Conservation (phyloP, 2,113 vertebrate genomes). For the Pelvicachromis taeniatus region DNA sequence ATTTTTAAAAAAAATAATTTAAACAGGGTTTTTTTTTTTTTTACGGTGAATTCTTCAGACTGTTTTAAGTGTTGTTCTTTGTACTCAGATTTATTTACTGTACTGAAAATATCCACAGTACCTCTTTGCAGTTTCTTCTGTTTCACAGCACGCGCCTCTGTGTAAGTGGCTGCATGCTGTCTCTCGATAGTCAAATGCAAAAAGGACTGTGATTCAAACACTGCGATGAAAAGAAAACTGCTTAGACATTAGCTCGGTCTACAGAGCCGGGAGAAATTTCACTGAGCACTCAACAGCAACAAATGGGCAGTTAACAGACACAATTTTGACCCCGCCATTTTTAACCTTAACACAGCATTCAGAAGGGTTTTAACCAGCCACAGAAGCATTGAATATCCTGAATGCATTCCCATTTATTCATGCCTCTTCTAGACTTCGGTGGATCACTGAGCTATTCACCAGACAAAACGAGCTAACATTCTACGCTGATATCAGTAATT, state of each 20-base stretch:
- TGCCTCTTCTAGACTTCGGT: neutral
- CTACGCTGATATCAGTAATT: neutral
- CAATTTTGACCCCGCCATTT: neutral
- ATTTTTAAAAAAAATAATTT: neutral
- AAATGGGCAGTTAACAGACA: neutral
- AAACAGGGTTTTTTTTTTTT: neutral
- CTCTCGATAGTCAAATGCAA: neutral
- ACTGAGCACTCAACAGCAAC: neutral
- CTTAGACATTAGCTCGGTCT: conserved; percentile 1
- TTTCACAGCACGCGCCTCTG: neutral
- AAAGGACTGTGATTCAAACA: neutral
- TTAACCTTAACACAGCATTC: neutral
- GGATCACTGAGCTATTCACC: neutral
- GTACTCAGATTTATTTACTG: neutral
- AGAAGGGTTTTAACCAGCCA: neutral
- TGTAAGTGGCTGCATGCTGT: neutral
- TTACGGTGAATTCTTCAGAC: neutral
- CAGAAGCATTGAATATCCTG: neutral
- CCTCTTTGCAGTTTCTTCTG: neutral
- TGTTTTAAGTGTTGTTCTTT: neutral
- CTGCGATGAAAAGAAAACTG: neutral
- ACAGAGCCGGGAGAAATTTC: neutral
- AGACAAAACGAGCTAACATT: neutral
- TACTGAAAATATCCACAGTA: neutral
- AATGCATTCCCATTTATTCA: neutral